Conservation (phyloP, 2,113 vertebrate species). For the Thalassarche chlororhynchos region DNA sequence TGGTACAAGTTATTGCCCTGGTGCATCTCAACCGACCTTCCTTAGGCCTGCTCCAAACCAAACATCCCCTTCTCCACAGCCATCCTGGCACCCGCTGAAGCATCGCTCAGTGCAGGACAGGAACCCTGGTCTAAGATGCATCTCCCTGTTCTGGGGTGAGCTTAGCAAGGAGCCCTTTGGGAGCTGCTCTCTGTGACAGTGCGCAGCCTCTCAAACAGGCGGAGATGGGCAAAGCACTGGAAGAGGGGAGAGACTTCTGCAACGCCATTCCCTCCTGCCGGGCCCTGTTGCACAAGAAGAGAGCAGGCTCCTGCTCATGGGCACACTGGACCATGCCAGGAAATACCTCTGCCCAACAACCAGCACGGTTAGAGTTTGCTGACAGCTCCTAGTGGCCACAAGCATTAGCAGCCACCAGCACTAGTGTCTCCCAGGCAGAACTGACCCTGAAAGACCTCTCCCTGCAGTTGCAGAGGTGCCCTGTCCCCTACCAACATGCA, state of each 20-base stretch:
- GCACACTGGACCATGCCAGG: neutral
- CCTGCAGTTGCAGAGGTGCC: neutral
- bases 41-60: neutral
- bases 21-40: neutral
- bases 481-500: neutral
- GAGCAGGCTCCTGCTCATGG: neutral
- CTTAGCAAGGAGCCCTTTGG: neutral
- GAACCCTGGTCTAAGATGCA: neutral
- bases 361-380: neutral
- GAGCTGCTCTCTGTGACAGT: neutral
- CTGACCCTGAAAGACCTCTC: neutral
- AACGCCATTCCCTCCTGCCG: neutral
- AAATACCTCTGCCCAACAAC: neutral
- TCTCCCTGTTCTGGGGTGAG: too few relatives aligned
- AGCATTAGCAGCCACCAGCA: neutral
- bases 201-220: neutral
- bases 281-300: neutral
- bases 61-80: neutral
- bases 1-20: neutral
- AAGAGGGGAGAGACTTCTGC: neutral
- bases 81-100: neutral
- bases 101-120: fast-evolving
- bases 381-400: neutral
- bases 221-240: neutral
- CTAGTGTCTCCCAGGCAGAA: neutral